These are phyloP conservation scores for Pteromalus puparum DNA, from an alignment of 1,140 invertebrate species.

Conservation along the genomic window DNA sequence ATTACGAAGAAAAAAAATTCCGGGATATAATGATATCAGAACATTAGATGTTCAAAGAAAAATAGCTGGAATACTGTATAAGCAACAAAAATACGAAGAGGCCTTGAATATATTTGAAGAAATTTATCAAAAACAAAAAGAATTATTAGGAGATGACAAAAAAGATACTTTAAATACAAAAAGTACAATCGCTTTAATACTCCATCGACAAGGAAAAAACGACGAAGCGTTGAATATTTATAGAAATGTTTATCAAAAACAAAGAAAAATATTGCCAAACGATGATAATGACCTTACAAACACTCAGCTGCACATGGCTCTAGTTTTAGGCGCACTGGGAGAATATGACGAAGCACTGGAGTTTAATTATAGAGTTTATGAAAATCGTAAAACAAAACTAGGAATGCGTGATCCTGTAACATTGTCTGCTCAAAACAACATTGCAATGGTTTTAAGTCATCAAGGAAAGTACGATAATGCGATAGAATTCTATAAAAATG, in stretches of 20 bases:
- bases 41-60: background rate
- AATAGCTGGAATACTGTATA: background rate
- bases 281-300: background rate
- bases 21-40: slow-evolving; percentile 3
- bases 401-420: slow-evolving; percentile 52
- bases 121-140: slow-evolving; percentile 51
- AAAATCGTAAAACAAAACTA: slow-evolving; percentile 52
- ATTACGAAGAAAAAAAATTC: background rate
- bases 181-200: background rate
- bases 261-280: background rate
- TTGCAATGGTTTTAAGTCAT: slow-evolving; percentile 53
- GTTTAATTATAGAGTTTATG: slow-evolving; percentile 23
- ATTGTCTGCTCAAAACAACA: slow-evolving; percentile 53
- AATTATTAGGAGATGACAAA: slow-evolving; percentile 49
- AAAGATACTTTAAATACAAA: slow-evolving; percentile 50
- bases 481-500: slow-evolving; percentile 54
- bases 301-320: background rate
- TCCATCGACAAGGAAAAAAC: background rate
- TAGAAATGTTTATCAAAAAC: background rate
- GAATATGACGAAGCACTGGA: slow-evolving; percentile 61
- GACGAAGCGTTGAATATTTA: background rate
- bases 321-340: slow-evolving; percentile 31
- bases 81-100: slow-evolving; percentile 8
- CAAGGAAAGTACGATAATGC: slow-evolving; percentile 58
- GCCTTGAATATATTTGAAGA: slow-evolving; percentile 15